phyloP scores from a whole-genome alignment of 2,797 vertebrate genomes.

The Melanotaenia maccullochi region DNA sequence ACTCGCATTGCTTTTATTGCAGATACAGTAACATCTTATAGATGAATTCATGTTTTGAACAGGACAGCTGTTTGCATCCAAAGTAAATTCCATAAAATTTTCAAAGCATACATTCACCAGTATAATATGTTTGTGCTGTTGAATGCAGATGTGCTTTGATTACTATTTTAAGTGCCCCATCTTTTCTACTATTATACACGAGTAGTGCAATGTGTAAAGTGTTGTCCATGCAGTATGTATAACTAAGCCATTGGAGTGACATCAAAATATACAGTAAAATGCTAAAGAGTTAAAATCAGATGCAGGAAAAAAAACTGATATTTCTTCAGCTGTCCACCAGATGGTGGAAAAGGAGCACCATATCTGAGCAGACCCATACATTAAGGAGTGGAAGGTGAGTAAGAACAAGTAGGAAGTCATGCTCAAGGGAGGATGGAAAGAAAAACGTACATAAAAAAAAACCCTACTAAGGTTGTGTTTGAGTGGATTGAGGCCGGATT shows the following conservation, averaged over 20 bases:
- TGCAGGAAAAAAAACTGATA: conserved; percentile 5
- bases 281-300: conserved; percentile 28
- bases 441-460: conserved; percentile 2
- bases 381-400: conserved; percentile 28
- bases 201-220: conserved; percentile 61
- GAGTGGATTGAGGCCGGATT: conserved; percentile 21
- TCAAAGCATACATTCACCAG: conserved; percentile 47
- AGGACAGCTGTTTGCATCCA: conserved; percentile 30
- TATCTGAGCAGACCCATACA: conserved; percentile 57
- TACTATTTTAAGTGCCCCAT: conserved; percentile 42
- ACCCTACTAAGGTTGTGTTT: conserved; percentile 15
- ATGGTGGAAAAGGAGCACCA: conserved; percentile 64
- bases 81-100: conserved; percentile 40
- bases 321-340: conserved; percentile 53
- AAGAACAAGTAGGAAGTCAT: conserved; percentile 47
- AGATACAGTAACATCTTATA: conserved; percentile 39
- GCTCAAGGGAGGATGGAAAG: conserved; percentile 32
- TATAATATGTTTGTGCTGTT: conserved; percentile 43
- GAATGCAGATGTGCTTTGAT: conserved; percentile 58
- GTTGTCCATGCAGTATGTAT: conserved; percentile 66
- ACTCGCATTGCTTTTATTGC: conserved; percentile 45
- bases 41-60: conserved; percentile 29
- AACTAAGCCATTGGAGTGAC: conserved; percentile 45
- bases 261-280: conserved; percentile 37
- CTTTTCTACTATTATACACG: conserved; percentile 45